These are phyloP conservation scores for Sylvietta virens DNA, from an alignment of 2,113 vertebrate species.

Conservation along the genomic window DNA sequence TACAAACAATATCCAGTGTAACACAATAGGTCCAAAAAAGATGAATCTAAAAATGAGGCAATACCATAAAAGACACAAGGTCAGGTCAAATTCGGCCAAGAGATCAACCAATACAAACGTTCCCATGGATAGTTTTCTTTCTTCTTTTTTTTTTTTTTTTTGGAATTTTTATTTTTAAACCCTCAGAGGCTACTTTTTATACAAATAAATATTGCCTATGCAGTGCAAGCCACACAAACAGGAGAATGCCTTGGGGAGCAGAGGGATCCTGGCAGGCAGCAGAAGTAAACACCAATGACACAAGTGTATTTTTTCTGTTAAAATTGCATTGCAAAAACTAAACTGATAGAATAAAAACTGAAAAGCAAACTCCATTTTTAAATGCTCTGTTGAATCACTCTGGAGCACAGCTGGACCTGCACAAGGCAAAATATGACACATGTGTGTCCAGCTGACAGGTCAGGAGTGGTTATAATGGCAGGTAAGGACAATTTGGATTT, in stretches of 20 bases:
- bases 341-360: not conserved
- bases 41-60: constrained; percentile 63
- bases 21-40: constrained; percentile 63
- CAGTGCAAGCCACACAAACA: constrained; percentile 29
- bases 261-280: constrained; percentile 28
- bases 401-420: not conserved
- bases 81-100: constrained; percentile 50
- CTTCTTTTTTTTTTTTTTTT: no score
- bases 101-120: constrained; percentile 18
- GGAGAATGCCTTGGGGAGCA: constrained; percentile 4
- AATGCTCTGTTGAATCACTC: not conserved
- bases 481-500: not conserved
- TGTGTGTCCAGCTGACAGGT: not conserved
- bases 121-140: not conserved
- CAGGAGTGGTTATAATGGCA: not conserved
- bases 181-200: constrained; percentile 6
- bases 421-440: not conserved
- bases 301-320: not conserved
- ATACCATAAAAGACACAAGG: constrained; percentile 56
- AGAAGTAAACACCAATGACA: not conserved
- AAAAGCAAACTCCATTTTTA: not conserved
- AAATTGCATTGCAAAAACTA: not conserved
- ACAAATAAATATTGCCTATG: constrained; percentile 57
- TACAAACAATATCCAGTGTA: constrained; percentile 63
- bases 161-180: not conserved